These are phyloP conservation scores for Heliconius aoede DNA, from an alignment of 2,888 invertebrate genomes.

Conservation along the genomic window DNA sequence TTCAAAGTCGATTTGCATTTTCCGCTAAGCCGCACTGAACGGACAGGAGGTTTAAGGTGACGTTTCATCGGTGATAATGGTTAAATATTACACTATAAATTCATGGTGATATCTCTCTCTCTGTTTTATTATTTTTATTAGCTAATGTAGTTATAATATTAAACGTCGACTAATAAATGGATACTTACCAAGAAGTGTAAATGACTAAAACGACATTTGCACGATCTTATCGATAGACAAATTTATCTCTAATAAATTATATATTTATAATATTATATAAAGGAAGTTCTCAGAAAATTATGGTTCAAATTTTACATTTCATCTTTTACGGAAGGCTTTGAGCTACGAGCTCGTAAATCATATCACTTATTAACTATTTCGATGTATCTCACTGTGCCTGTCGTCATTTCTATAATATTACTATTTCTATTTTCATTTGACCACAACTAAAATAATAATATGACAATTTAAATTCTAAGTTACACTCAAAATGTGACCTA, in stretches of 20 bases:
- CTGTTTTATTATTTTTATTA: slow-evolving; percentile 14
- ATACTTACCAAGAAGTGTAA: not conserved
- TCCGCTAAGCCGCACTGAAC: slow-evolving; percentile 41
- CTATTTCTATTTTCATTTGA: no score
- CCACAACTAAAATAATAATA: not conserved
- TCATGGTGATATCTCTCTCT: slow-evolving; percentile 17
- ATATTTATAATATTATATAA: not conserved
- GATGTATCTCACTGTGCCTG: no score
- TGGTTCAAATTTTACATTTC: no score
- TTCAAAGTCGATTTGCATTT: slow-evolving; percentile 46
- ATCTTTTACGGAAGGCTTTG: no score
- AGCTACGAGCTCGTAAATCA: no score
- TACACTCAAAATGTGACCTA: not conserved
- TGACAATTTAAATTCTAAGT: not conserved
- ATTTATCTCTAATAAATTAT: not conserved
- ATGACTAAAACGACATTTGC: not conserved
- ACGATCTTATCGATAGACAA: not conserved
- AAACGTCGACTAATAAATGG: slow-evolving; percentile 2
- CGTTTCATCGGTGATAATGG: slow-evolving; percentile 8
- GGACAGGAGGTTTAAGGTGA: slow-evolving; percentile 29
- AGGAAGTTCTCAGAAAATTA: no score
- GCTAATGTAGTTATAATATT: not conserved
- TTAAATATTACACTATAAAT: slow-evolving; percentile 23
- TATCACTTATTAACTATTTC: no score
- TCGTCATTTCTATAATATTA: no score